These are phyloP conservation scores for Laupala kohalensis DNA, from an alignment of 1,140 invertebrate species.

Conservation along the genomic window DNA sequence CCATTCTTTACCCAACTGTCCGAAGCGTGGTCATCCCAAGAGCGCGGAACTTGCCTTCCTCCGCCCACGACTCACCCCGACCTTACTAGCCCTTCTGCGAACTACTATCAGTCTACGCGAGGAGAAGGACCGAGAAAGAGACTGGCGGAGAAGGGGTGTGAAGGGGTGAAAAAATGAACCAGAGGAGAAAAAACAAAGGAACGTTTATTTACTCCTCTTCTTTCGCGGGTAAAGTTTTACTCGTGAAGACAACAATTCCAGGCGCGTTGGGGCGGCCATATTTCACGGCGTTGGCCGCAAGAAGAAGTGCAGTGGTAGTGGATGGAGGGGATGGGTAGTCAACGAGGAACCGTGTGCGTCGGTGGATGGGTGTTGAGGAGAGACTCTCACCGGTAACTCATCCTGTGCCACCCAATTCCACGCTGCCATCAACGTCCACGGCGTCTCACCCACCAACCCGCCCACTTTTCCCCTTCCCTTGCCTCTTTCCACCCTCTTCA, in stretches of 20 bases:
- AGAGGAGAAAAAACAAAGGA: background rate
- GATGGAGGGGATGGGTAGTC: too few relatives aligned
- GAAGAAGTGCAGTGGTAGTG: background rate
- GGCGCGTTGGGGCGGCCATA: background rate
- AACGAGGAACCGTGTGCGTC: too few relatives aligned
- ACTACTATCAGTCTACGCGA: background rate
- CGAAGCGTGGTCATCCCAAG: background rate
- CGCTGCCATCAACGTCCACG: background rate
- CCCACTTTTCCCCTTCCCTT: too few relatives aligned
- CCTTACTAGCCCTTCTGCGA: background rate
- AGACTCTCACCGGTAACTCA: background rate
- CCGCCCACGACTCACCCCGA: too few relatives aligned
- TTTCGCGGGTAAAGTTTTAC: background rate
- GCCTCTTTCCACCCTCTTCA: too few relatives aligned
- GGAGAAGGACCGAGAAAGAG: background rate
- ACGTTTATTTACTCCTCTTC: background rate
- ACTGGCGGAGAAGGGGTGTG: too few relatives aligned
- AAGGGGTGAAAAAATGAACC: background rate
- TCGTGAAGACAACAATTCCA: background rate
- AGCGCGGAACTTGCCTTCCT: background rate
- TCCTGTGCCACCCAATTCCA: background rate
- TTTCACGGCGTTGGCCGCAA: background rate
- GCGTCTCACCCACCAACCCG: background rate
- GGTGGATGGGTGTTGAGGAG: too few relatives aligned
- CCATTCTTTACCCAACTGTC: background rate